phyloP scores from a whole-genome alignment of 1,140 invertebrate genomes.

The Bombus superbus region DNA sequence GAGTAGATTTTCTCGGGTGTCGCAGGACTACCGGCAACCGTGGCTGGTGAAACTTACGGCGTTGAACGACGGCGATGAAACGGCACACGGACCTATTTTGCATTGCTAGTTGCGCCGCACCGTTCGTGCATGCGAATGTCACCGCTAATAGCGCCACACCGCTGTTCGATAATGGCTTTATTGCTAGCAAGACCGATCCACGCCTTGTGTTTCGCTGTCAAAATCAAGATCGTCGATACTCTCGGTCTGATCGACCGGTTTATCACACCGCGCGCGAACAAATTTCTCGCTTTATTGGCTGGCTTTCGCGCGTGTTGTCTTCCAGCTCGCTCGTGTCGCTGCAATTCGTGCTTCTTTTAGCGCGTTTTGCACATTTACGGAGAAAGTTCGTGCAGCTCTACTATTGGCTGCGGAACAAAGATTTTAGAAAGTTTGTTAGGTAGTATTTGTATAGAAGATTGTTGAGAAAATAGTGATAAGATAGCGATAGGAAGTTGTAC shows the following conservation, averaged over 20 bases:
- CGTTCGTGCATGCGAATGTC: constrained; percentile 31
- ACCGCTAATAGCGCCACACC: constrained; percentile 21
- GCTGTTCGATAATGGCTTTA: constrained; percentile 62
- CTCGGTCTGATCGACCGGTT: neutral
- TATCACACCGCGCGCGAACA: neutral
- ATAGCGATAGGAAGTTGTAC: too few relatives aligned
- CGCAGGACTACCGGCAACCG: neutral
- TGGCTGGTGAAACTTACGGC: constrained; percentile 5
- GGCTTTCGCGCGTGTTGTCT: neutral
- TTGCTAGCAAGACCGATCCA: constrained; percentile 41
- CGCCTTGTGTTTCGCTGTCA: constrained; percentile 1
- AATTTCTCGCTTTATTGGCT: neutral
- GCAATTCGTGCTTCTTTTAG: too few relatives aligned
- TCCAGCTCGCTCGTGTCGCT: neutral
- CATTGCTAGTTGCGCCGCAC: constrained; percentile 53
- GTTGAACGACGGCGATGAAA: neutral
- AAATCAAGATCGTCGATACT: constrained; percentile 17
- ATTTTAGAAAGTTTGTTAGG: too few relatives aligned
- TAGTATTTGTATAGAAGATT: too few relatives aligned
- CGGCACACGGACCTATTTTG: constrained; percentile 51
- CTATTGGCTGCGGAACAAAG: too few relatives aligned
- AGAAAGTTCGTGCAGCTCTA: neutral
- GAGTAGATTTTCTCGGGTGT: constrained; percentile 21
- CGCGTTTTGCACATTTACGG: neutral
- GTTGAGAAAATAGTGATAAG: too few relatives aligned